These are phyloP conservation scores for Drosophila sturtevanti DNA, from an alignment of 1,140 invertebrate genomes.

Conservation along the genomic window DNA sequence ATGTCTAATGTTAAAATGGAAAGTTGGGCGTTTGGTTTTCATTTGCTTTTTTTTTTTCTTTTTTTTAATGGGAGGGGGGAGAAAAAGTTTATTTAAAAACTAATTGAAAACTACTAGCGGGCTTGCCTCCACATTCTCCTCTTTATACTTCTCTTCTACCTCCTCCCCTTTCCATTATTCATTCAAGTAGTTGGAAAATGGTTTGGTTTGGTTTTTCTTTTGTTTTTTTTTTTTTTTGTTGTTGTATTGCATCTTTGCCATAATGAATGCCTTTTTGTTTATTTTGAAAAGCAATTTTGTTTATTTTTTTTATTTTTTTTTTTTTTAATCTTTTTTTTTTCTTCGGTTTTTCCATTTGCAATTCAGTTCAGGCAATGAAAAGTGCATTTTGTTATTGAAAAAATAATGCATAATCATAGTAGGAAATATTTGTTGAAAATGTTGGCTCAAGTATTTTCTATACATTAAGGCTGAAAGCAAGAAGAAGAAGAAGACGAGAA, in stretches of 20 bases:
- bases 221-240: no score
- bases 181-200: slow-evolving; percentile 62
- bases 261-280: slow-evolving; percentile 26
- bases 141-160: not conserved
- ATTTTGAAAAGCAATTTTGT: slow-evolving; percentile 53
- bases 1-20: slow-evolving; percentile 58
- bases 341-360: slow-evolving; percentile 50
- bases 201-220: no score
- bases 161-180: not conserved
- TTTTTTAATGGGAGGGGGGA: slow-evolving; percentile 18
- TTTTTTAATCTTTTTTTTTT: no score
- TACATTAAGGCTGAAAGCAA: not conserved
- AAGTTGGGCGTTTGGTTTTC: slow-evolving; percentile 48
- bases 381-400: slow-evolving; percentile 76
- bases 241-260: not conserved
- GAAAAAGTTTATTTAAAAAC: slow-evolving; percentile 76
- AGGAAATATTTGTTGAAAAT: slow-evolving; percentile 1
- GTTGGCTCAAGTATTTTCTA: not conserved
- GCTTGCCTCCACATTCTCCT: slow-evolving; percentile 7
- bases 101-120: slow-evolving; percentile 73
- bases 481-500: no score
- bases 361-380: slow-evolving; percentile 43
- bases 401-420: slow-evolving; percentile 49
- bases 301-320: slow-evolving; percentile 66
- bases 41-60: slow-evolving; percentile 37